These are phyloP conservation scores for Selenia dentaria DNA, from an alignment of 2,888 invertebrate genomes.

Conservation along the genomic window DNA sequence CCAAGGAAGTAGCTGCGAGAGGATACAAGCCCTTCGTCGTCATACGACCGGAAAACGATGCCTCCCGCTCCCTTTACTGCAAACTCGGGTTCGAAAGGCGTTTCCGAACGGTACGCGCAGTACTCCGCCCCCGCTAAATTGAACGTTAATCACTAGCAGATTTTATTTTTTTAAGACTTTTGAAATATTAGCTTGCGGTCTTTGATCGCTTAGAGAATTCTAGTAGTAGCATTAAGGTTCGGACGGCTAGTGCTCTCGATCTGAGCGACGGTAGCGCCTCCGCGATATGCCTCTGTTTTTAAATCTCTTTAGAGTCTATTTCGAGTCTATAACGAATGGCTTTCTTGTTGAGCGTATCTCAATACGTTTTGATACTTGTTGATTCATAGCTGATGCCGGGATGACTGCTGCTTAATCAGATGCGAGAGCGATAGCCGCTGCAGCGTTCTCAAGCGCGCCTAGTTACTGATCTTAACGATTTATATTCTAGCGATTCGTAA, in stretches of 20 bases:
- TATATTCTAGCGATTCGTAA: conserved; percentile 42
- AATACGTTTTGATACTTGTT: conserved; percentile 46
- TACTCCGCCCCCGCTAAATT: conserved; percentile 85
- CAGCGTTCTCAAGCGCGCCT: conserved; percentile 63
- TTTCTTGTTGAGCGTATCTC: conserved; percentile 48
- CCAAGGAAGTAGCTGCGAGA: conserved; percentile 87
- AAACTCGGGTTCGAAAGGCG: conserved; percentile 93
- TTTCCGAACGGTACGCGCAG: conserved; percentile 92
- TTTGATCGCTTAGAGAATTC: conserved; percentile 79
- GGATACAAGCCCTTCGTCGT: conserved; percentile 95
- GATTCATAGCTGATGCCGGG: conserved; percentile 40
- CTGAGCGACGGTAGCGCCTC: conserved; percentile 46
- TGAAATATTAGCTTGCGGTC: conserved; percentile 81
- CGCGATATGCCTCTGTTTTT: conserved; percentile 53
- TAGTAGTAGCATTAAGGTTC: conserved; percentile 81
- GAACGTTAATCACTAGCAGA: conserved; percentile 77
- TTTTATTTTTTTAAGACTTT: conserved; percentile 85
- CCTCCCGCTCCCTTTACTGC: conserved; percentile 92
- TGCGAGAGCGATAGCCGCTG: conserved; percentile 68
- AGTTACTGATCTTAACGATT: conserved; percentile 67
- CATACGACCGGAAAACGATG: conserved; percentile 93
- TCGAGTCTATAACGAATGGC: conserved; percentile 59
- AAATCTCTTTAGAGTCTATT: conserved; percentile 52
- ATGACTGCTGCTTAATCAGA: conserved; percentile 47
- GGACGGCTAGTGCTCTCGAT: conserved; percentile 76